Conservation (phyloP, 1,140 invertebrate genomes). For the Drosophila nebulosa region DNA sequence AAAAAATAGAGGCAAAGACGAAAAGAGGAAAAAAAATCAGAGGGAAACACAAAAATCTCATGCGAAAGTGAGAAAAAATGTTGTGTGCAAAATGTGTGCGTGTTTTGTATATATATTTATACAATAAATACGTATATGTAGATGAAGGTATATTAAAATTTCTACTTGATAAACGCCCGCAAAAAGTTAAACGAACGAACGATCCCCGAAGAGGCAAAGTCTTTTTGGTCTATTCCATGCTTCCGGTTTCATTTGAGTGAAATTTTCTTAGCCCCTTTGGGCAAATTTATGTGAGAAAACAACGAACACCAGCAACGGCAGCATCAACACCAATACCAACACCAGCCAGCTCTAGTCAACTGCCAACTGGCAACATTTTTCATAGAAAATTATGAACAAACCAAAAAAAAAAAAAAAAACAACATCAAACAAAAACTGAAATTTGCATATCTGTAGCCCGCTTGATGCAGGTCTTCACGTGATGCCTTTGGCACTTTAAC, state of each 20-base stretch:
- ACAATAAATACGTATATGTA: slow-evolving; percentile 19
- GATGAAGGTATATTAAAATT: slow-evolving; percentile 49
- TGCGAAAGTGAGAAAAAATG: slow-evolving; percentile 70
- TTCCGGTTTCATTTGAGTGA: slow-evolving; percentile 77
- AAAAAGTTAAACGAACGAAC: slow-evolving; percentile 23
- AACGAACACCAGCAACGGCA: slow-evolving; percentile 26
- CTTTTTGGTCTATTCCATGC: slow-evolving; percentile 60
- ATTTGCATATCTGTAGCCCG: slow-evolving; percentile 59
- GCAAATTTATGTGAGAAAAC: slow-evolving; percentile 76
- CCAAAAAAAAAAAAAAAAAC: slow-evolving; percentile 1
- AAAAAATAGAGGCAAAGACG: slow-evolving; percentile 25
- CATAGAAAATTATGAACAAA: slow-evolving; percentile 71
- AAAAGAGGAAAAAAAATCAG: slow-evolving; percentile 16
- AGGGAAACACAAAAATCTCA: slow-evolving; percentile 35
- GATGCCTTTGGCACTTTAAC: slow-evolving; percentile 53
- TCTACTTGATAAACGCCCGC: slow-evolving; percentile 60
- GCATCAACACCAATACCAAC: slow-evolving; percentile 12
- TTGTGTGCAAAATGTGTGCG: slow-evolving; percentile 59
- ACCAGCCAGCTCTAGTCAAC: slow-evolving; percentile 10
- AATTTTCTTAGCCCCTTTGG: slow-evolving; percentile 67
- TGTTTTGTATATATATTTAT: slow-evolving; percentile 34
- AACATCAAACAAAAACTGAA: slow-evolving; percentile 44
- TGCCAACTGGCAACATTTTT: slow-evolving; percentile 47
- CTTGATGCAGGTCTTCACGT: background rate
- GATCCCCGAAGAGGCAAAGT: slow-evolving; percentile 17